Percentiles rank a stretch among this genome's conserved stretches.
These are phyloP conservation scores for Drosophila merina DNA, from an alignment of 2,888 invertebrate genomes.

Conservation along the genomic window DNA sequence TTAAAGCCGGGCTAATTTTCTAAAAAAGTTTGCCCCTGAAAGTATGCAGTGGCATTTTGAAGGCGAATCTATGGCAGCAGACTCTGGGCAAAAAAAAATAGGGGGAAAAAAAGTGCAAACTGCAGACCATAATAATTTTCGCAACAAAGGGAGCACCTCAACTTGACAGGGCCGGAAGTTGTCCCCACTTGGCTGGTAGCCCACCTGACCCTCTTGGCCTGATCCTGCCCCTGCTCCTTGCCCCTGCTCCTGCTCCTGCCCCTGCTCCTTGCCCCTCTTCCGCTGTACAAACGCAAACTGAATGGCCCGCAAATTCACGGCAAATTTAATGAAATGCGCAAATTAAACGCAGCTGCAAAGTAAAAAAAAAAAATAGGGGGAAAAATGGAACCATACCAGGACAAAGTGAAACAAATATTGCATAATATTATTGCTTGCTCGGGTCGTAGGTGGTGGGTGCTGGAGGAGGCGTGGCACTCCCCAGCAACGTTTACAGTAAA, in stretches of 20 bases:
- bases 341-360: constrained; percentile 40
- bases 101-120: constrained; percentile 7
- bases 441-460: neutral
- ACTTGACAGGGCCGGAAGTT: constrained; percentile 32
- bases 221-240: constrained; percentile 4
- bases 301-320: constrained; percentile 40
- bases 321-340: constrained; percentile 60
- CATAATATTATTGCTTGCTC: constrained; percentile 58
- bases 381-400: constrained; percentile 21
- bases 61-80: constrained; percentile 15
- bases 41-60: constrained; percentile 1
- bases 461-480: constrained; percentile 17
- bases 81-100: constrained; percentile 9
- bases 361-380: constrained; percentile 9
- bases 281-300: constrained; percentile 29
- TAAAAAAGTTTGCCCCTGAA: constrained; percentile 29
- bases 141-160: constrained; percentile 33
- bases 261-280: neutral
- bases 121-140: constrained; percentile 33
- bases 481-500: constrained; percentile 50
- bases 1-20: constrained; percentile 15
- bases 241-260: neutral
- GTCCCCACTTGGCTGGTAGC: constrained; percentile 27
- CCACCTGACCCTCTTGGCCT: too few species aligned
- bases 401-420: constrained; percentile 65